Percentiles rank a stretch among this genome's conserved stretches.
Evolutionary conservation across 2,113 vertebrate species (phyloP).

Genomic region (Microcebus griseorufus): DNA sequence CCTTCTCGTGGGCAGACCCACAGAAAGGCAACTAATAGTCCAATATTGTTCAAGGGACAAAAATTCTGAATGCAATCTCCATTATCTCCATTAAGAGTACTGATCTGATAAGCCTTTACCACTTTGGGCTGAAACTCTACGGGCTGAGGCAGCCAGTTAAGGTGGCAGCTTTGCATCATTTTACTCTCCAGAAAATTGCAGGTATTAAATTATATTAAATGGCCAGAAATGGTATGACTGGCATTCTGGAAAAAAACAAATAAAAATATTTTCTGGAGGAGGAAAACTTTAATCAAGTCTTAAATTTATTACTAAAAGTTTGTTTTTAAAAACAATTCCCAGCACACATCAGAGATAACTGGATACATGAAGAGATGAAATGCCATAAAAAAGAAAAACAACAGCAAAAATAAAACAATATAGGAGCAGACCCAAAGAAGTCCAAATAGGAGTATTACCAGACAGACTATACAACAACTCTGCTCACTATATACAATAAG

Average conservation of each 20-base stretch:
- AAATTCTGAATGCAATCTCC: not conserved
- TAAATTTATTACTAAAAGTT: not conserved
- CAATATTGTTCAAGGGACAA: not conserved
- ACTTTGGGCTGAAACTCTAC: not conserved
- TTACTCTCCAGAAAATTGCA: not conserved
- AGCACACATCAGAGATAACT: not conserved
- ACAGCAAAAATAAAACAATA: not conserved
- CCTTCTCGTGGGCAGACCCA: not conserved
- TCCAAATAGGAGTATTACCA: slow-evolving; percentile 9
- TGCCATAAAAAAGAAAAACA: not conserved
- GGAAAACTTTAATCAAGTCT: not conserved
- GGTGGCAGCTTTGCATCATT: not conserved
- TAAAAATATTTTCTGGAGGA: not conserved
- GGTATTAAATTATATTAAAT: not conserved
- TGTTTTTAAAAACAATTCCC: not conserved
- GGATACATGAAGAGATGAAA: not conserved
- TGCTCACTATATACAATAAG: not conserved
- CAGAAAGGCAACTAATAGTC: not conserved
- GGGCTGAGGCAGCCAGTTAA: not conserved
- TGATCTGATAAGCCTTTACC: not conserved
- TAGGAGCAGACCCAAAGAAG: not conserved
- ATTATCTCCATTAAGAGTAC: not conserved
- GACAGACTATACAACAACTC: not conserved
- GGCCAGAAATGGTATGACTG: not conserved
- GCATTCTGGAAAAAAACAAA: not conserved